A percentile compares a stretch with the other conserved stretches of the same genome.
phyloP scores from a whole-genome alignment of 2,113 vertebrate genomes.

The Amphiprion ocellaris region DNA sequence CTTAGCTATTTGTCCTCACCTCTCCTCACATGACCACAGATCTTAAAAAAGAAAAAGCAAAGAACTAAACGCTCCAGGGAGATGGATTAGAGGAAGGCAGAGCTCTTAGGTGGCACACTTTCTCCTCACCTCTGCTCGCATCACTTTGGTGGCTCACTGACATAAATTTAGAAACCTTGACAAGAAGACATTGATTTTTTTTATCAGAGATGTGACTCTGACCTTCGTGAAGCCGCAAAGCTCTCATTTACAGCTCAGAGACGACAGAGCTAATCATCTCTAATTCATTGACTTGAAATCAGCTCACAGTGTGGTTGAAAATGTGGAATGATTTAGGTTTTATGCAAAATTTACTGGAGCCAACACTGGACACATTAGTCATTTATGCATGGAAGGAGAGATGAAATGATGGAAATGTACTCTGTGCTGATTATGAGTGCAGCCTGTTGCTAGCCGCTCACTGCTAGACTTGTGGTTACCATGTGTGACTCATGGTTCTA shows the following conservation, averaged over 20 bases:
- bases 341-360: neutral
- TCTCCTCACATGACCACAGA: conserved; percentile 54
- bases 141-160: conserved; percentile 30
- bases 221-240: conserved; percentile 39
- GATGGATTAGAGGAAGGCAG: neutral
- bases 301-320: no score
- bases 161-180: conserved; percentile 67
- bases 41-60: conserved; percentile 43
- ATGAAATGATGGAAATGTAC: conserved; percentile 1
- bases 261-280: neutral
- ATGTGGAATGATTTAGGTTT: neutral
- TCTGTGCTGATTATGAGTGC: neutral
- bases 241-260: neutral
- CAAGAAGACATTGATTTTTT: conserved; percentile 59
- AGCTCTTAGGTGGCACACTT: conserved; percentile 7
- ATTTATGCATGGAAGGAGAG: neutral
- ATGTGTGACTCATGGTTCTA: conserved; percentile 74
- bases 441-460: conserved; percentile 42
- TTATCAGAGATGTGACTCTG: conserved; percentile 14
- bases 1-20: conserved; percentile 38
- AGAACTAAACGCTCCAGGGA: neutral
- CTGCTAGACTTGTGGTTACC: conserved; percentile 54
- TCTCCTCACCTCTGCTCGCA: conserved; percentile 51
- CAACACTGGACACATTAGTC: neutral
- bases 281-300: neutral